phyloP scores from a whole-genome alignment of 2,113 vertebrate genomes.

The Amia ocellicauda region DNA sequence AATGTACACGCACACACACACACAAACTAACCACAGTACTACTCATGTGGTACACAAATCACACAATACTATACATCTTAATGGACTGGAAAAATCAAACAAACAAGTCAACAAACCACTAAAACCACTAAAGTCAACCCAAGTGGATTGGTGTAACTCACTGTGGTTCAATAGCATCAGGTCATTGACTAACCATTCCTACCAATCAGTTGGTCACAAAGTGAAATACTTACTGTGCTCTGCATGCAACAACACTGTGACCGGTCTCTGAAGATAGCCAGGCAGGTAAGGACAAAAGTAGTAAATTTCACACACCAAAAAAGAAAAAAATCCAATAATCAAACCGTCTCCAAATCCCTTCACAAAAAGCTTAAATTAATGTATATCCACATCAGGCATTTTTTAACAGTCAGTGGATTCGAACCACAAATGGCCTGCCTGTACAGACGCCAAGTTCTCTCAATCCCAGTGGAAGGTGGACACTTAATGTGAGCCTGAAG shows the following conservation, averaged over 20 bases:
- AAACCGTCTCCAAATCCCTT: background rate
- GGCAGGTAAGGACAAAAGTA: background rate
- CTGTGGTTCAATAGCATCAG: no score
- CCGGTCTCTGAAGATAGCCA: background rate
- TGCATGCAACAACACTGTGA: background rate
- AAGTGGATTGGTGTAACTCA: no score
- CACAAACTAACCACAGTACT: no score
- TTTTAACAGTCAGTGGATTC: background rate
- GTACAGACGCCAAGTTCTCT: background rate
- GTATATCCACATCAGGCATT: background rate
- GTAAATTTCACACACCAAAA: no score
- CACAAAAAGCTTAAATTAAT: background rate
- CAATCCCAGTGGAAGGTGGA: background rate
- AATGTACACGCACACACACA: no score
- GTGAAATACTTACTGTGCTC: slow-evolving; percentile 1
- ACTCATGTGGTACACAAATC: no score
- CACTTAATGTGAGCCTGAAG: background rate
- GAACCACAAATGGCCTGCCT: background rate
- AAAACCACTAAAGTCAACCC: no score
- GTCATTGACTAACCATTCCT: no score
- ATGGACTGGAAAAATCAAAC: no score
- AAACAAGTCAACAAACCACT: no score
- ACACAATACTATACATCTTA: no score
- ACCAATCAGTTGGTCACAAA: background rate
- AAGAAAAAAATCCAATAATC: background rate